Evolutionary conservation across 2,113 vertebrate genomes (phyloP), one percentile per base, ranked within the genome.

Genomic region (Psophia crepitans): DNA sequence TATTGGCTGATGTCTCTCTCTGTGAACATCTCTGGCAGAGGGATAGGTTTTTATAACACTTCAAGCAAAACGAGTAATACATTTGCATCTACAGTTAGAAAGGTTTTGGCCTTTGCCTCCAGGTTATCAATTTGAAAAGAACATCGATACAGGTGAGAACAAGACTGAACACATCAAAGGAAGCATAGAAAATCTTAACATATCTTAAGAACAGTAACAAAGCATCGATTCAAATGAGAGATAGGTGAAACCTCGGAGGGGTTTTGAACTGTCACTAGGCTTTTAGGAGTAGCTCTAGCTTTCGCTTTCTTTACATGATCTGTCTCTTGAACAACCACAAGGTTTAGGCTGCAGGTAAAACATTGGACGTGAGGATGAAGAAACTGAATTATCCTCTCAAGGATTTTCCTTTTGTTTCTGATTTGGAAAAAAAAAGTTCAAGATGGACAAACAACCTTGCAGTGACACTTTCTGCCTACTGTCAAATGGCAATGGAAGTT

Each of bases 1-100:
- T 81, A 79, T 60, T 95, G 81, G 88, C 76, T 93, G 88, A 79
- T 0, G 1, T 93, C 76, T 89, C 54, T 85, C 57, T 87, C 48
- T 61, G 70, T 85, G 82, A 97, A 83, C 65, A 60, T 86, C 85
- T 90, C 73, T 90, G 82, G 51, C 87, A 93, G 78, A 89, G 46
- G 82, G 30, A 86, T 49, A 19, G 32, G 27, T 2, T 69, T 93
- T 83, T 65, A 83, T 44, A 86, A 79, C 51, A 84, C 56, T 83
- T 88, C 75, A 95, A 91, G 82, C 66, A 93, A 91, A 96, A 91
- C 4, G 0, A 95, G 58, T 77, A 82, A 83, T 44, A 41, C 11
- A 74, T 83, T 84, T 93, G 71, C 76, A 90, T 92, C 51, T 51
- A 88, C 27, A 86, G 51, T 51, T 81, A 39, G 57, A 86, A 87